Evolutionary conservation across 2,888 invertebrate genomes (phyloP), one percentile per base, ranked within the genome.

Genomic region (Oscheius sp.): DNA sequence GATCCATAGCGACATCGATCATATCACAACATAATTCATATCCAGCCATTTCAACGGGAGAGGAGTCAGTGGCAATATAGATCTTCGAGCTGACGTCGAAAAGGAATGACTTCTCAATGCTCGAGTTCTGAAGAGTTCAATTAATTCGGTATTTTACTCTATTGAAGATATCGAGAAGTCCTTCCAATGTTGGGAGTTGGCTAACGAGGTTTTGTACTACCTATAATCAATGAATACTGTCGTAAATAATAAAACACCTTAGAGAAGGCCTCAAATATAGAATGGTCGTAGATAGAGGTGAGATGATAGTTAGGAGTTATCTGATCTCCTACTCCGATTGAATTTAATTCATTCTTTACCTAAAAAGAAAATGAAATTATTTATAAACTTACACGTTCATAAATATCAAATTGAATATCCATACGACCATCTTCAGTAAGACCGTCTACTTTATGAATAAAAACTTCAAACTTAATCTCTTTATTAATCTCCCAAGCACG

Each of bases 21-120:
- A 98, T 98, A 89, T 99, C 98, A 89, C 98, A 99, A 89, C 98
- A 99, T 44, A 99, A 89, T 88, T 98, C 98, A 86, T 99, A 99
- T 85, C 94, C 94, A 88, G 76, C 76, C 97, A 98, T 97, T 87
- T 99, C 98, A 5, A 98, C 97, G 1, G 97, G 97, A 12, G 95
- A 94, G 80, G 94, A 94, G 88, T 99, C 98, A 0, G 98, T 98
- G n/a, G 98, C 98, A 80, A 99, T 95, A 88, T 98, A 98, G 82
- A 98, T 98, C 89, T 89, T 90, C 74, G 88, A 89, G n/a, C 96
- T 94, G 28, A 99, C 96, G 89, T 99, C 98, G 89, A 98, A 99
- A 45, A 99, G 90, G 89, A 98, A 99, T 68, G 97, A 97, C 87
- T 98, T 98, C 87, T 98, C 98, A 86, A 99, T 95, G 50, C 94